Evolutionary conservation across 2,888 invertebrate species (phyloP).

Genomic region (Oxyscelio sp.): DNA sequence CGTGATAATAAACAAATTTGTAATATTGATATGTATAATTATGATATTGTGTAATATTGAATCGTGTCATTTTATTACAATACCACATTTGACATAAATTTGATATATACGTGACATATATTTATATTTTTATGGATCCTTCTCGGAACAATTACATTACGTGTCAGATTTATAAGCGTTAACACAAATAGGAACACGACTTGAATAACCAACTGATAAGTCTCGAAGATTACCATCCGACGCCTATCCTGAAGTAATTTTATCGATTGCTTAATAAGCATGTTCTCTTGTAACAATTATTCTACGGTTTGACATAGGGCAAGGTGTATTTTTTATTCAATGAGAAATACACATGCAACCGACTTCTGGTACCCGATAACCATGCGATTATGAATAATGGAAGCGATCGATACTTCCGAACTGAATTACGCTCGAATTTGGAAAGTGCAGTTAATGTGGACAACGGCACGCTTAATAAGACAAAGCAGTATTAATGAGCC

Average conservation of each 20-base stretch:
- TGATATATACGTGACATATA: too few species aligned
- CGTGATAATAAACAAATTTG: too few species aligned
- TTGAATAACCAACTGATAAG: conserved; percentile 34
- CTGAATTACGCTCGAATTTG: neutral
- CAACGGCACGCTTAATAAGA: conserved; percentile 2
- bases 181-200: conserved; percentile 29
- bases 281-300: conserved; percentile 8
- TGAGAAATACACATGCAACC: conserved; percentile 35
- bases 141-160: too few species aligned
- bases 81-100: too few species aligned
- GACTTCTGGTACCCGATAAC: neutral
- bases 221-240: conserved; percentile 12
- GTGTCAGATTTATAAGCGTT: too few species aligned
- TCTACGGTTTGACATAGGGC: conserved; percentile 17
- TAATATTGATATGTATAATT: too few species aligned
- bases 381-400: conserved; percentile 2
- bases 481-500: conserved; percentile 17
- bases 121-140: too few species aligned
- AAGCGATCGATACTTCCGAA: conserved; percentile 16
- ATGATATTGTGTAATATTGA: too few species aligned
- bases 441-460: conserved; percentile 14
- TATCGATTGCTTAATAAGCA: conserved; percentile 45
- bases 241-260: conserved; percentile 23
- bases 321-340: conserved; percentile 33
- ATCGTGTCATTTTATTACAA: too few species aligned